Evolutionary conservation across 2,888 invertebrate species (phyloP).

Genomic region (Adela reaumurella): DNA sequence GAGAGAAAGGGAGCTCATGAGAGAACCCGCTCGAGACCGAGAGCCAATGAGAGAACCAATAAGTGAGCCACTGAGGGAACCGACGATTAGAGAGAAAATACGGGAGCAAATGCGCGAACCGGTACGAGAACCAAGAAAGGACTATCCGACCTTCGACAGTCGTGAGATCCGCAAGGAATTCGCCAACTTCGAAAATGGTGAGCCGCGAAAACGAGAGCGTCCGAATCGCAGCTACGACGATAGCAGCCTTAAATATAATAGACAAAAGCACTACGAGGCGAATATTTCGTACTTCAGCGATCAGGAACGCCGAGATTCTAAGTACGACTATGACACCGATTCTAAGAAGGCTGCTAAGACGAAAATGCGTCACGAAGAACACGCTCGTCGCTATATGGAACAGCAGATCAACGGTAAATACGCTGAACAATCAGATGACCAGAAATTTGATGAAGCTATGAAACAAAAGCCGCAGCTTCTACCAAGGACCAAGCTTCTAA

Average conservation of each 20-base stretch:
- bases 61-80: no score
- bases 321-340: slow-evolving; percentile 50
- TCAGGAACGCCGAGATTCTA: slow-evolving; percentile 35
- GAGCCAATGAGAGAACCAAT: no score
- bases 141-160: slow-evolving; percentile 41
- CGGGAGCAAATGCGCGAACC: no score
- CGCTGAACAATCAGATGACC: slow-evolving; percentile 49
- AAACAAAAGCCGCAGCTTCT: slow-evolving; percentile 58
- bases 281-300: slow-evolving; percentile 49
- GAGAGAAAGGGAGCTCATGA: no score
- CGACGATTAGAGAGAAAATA: no score
- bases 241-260: slow-evolving; percentile 39
- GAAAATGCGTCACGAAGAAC: slow-evolving; percentile 48
- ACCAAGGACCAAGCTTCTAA: slow-evolving; percentile 67
- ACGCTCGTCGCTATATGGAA: slow-evolving; percentile 36
- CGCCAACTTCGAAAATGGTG: slow-evolving; percentile 30
- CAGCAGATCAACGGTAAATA: slow-evolving; percentile 37
- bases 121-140: slow-evolving; percentile 36
- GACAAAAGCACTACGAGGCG: slow-evolving; percentile 43
- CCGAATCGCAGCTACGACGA: slow-evolving; percentile 44
- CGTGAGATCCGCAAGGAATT: slow-evolving; percentile 37
- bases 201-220: slow-evolving; percentile 27
- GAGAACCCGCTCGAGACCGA: no score
- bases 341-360: slow-evolving; percentile 52
- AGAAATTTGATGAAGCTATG: slow-evolving; percentile 51